phyloP scores from a whole-genome alignment of 23 tunicate genomes.

The Aplidium turbinatum region DNA sequence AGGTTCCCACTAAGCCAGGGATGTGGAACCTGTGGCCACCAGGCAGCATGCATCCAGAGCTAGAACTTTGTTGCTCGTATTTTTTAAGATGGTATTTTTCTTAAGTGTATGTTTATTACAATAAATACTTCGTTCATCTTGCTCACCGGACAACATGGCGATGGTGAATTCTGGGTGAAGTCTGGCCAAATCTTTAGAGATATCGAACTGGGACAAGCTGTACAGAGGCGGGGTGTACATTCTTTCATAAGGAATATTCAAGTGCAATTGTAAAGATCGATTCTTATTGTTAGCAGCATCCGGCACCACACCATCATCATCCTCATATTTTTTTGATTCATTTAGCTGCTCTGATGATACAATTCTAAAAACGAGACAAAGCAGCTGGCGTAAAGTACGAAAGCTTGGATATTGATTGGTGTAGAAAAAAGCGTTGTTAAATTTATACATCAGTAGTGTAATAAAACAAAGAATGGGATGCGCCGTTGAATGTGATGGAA shows the following conservation, averaged over 20 bases:
- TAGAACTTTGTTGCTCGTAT: no score
- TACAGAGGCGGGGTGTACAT: slow-evolving; percentile 15
- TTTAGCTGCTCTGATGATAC: not conserved
- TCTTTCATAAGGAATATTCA: slow-evolving; percentile 10
- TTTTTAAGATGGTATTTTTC: no score
- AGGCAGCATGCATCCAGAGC: no score
- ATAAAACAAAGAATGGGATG: no score
- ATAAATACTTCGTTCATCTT: not conserved
- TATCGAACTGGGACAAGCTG: slow-evolving; percentile 19
- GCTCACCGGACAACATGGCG: slow-evolving; percentile 49
- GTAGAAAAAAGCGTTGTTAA: no score
- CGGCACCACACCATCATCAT: not conserved
- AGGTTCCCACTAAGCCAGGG: no score
- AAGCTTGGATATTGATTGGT: no score
- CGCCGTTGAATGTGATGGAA: no score
- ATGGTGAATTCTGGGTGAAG: slow-evolving; percentile 54
- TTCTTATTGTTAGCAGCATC: not conserved
- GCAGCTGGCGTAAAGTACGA: no score
- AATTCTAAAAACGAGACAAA: slow-evolving; percentile 16
- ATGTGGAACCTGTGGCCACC: no score
- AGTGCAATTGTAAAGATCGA: not conserved
- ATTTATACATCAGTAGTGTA: no score
- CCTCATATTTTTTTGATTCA: not conserved
- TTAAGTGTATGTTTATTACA: not conserved
- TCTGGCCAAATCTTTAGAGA: slow-evolving; percentile 50